Evolutionary conservation across 2,888 invertebrate genomes (phyloP).

Genomic region (Steinernema hermaphroditum): DNA sequence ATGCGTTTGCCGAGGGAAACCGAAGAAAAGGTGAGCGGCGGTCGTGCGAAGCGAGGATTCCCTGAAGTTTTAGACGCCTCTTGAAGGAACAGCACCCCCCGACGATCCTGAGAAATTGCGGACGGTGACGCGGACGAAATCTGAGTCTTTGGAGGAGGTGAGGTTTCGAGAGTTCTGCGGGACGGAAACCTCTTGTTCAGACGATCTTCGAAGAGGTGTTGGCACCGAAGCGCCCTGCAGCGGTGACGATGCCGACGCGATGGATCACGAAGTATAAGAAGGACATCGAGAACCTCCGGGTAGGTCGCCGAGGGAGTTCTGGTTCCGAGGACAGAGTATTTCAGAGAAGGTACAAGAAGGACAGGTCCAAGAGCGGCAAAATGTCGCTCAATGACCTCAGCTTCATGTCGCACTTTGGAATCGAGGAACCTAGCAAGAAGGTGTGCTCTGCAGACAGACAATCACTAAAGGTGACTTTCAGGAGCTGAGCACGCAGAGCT

Average conservation of each 20-base stretch:
- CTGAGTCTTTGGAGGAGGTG: neutral
- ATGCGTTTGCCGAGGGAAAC: neutral
- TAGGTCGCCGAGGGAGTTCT: neutral
- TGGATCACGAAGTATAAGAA: constrained; percentile 6
- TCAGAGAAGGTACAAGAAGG: constrained; percentile 5
- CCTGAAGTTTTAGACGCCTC: neutral
- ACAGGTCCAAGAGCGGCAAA: neutral
- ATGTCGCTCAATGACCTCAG: neutral
- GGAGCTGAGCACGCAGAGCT: neutral
- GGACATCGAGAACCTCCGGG: constrained; percentile 1
- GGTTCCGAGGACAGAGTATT: neutral
- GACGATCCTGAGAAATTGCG: neutral
- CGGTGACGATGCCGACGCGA: neutral
- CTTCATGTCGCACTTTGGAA: constrained; percentile 15
- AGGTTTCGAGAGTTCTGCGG: neutral
- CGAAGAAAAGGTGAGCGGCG: neutral
- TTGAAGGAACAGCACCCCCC: neutral
- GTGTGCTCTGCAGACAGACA: neutral
- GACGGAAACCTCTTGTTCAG: neutral
- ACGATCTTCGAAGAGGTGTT: constrained; percentile 4
- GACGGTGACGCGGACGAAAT: neutral
- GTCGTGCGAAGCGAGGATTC: neutral
- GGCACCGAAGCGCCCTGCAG: neutral
- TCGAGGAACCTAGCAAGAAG: neutral
- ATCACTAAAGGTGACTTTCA: neutral